phyloP scores from a whole-genome alignment of 2,888 invertebrate genomes.

The Meliscaeva auricollis region DNA sequence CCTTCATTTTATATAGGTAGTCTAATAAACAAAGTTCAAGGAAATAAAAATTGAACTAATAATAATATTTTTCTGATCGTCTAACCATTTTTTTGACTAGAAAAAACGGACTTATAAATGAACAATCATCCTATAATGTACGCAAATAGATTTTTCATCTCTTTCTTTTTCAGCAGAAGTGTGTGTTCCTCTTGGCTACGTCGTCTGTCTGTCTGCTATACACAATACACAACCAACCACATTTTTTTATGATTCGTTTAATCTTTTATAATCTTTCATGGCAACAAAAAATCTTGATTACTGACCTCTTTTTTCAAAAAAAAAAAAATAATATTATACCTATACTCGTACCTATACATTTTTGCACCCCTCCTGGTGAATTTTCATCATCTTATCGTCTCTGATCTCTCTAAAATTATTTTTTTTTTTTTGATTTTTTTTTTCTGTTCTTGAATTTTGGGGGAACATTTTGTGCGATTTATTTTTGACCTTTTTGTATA shows the following conservation, averaged over 20 bases:
- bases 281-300: constrained; percentile 72
- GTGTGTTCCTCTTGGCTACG: constrained; percentile 66
- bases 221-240: not conserved
- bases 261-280: constrained; percentile 75
- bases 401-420: constrained; percentile 44
- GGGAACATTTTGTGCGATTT: constrained; percentile 67
- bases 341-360: no score
- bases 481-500: constrained; percentile 72
- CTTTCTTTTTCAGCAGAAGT: constrained; percentile 15
- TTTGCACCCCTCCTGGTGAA: not conserved
- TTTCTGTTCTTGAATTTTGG: constrained; percentile 47
- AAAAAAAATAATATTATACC: constrained; percentile 31
- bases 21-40: no score
- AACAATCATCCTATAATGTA: constrained; percentile 58
- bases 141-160: constrained; percentile 69
- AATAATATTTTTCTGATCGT: no score
- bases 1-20: no score
- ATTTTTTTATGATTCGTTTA: constrained; percentile 71
- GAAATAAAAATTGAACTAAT: no score
- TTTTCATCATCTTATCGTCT: constrained; percentile 11
- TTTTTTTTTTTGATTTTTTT: not conserved
- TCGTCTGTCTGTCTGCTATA: constrained; percentile 55
- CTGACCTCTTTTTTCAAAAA: constrained; percentile 72
- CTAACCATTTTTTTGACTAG: no score
- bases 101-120: constrained; percentile 44